Base-by-base conservation (phyloP, 2,888 invertebrate species). In the Tenthredo amoena region DNA sequence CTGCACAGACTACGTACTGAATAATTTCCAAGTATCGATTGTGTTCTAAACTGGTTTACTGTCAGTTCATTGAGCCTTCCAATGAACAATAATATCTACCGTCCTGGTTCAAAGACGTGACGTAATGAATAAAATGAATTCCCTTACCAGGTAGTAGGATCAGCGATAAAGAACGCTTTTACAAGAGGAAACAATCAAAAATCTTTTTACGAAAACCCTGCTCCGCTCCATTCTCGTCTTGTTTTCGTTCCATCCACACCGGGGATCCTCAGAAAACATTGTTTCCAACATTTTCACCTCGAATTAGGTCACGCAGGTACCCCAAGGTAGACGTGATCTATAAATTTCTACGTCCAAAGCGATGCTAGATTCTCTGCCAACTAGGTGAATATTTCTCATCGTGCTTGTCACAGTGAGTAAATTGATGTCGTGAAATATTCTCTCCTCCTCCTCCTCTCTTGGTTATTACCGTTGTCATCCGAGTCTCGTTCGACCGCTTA, bases 191-290 rank as follows among this genome's bases (percentile, higher is more conserved):
- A 77, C 77, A 77, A 77, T 55, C 55, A 55, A 77, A 9, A 55
- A 77, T 77, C 15, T 77, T 77, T 77, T 31, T 31, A 31, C 31
- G 47, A 77, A 77, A 77, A 55, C 50, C n/a, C 6, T 55, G 26
- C 37, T 50, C 37, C 62, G 26, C 37, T 50, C 37, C 62, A 34
- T 81, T 40, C n/a, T 40, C 15, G 21, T 81, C 58, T 26, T 81
- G 81, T 81, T 37, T 81, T 81, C 40, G 40, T 81, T 62, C 31
- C 81, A 62, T 81, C 12, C 62, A 5, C 62, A 21, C 62, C 21
- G 21, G n/a, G 40, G 21, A 81, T n/a, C 81, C 81, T 81, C 62
- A 62, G 40, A 81, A 81, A 62, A 81, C 62, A 21, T 81, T 62
- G 40, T 15, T 81, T 37, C 40, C 37, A 47, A 79, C 31, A 58